Evolutionary conservation across 1,140 invertebrate species (phyloP).

Genomic region (Lasioglossum albipes): DNA sequence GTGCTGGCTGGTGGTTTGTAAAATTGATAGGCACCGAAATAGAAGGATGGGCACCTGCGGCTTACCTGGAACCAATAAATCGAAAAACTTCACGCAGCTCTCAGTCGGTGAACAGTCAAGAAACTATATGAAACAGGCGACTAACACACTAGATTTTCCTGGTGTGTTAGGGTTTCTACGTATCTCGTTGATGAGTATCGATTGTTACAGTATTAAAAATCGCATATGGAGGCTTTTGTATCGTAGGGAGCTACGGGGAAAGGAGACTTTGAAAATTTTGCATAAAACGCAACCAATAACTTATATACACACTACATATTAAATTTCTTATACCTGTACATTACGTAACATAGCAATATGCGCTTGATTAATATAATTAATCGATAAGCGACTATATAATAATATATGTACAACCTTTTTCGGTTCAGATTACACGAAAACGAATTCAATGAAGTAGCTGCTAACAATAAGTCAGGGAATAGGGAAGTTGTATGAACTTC

Average conservation of each 20-base stretch:
- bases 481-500: constrained; percentile 4
- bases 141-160: constrained; percentile 75
- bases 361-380: constrained; percentile 21
- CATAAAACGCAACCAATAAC: constrained; percentile 17
- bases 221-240: constrained; percentile 38
- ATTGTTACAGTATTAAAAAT: constrained; percentile 22
- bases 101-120: constrained; percentile 80
- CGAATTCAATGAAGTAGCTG: neutral
- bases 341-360: constrained; percentile 17
- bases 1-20: constrained; percentile 98
- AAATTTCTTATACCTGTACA: constrained; percentile 23
- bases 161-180: constrained; percentile 68
- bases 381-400: constrained; percentile 13
- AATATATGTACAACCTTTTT: neutral
- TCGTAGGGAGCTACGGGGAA: neutral
- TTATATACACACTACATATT: neutral
- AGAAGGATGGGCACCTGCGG: constrained; percentile 96
- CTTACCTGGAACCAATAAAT: constrained; percentile 91
- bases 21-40: constrained; percentile 86
- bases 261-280: constrained; percentile 51
- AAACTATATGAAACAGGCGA: constrained; percentile 78
- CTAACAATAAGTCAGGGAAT: constrained; percentile 8
- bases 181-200: constrained; percentile 1
- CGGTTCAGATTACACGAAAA: neutral
- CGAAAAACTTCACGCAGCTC: constrained; percentile 86